Conservation (phyloP, 2,888 invertebrate genomes). For the Neoaliturus tenellus region DNA sequence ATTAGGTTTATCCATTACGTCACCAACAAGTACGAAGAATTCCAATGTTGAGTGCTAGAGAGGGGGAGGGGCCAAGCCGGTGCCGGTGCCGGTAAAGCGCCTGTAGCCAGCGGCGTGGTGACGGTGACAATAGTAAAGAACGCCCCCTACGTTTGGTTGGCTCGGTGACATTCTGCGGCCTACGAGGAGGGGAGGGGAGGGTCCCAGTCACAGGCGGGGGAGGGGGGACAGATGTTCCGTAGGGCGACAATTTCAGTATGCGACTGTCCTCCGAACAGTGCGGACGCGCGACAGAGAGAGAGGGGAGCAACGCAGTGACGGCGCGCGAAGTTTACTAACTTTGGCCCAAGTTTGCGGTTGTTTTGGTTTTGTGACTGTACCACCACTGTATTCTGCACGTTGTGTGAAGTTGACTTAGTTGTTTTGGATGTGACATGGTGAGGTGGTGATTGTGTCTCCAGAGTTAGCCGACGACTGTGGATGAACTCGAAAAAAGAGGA, state of each 20-base stretch:
- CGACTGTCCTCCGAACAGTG: constrained; percentile 42
- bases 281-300: background rate
- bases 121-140: constrained; percentile 25
- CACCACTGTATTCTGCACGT: background rate
- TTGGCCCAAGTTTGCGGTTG: background rate
- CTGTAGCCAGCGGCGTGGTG: background rate
- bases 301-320: background rate
- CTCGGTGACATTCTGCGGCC: constrained; percentile 28
- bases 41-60: background rate
- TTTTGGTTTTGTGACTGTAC: background rate
- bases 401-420: background rate
- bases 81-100: constrained; percentile 3
- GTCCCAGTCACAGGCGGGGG: background rate
- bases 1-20: too few species aligned
- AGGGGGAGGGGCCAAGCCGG: constrained; percentile 19
- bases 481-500: constrained; percentile 39
- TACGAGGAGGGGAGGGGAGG: constrained; percentile 16
- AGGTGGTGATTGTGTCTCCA: background rate
- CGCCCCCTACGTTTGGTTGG: constrained; percentile 51
- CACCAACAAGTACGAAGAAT: background rate
- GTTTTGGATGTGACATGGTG: constrained; percentile 22
- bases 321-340: constrained; percentile 1
- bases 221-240: constrained; percentile 44
- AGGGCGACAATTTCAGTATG: constrained; percentile 44
- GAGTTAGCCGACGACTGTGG: constrained; percentile 19